These are phyloP conservation scores for Dendropsophus ebraccatus DNA, from an alignment of 2,113 vertebrate genomes.

Conservation along the genomic window DNA sequence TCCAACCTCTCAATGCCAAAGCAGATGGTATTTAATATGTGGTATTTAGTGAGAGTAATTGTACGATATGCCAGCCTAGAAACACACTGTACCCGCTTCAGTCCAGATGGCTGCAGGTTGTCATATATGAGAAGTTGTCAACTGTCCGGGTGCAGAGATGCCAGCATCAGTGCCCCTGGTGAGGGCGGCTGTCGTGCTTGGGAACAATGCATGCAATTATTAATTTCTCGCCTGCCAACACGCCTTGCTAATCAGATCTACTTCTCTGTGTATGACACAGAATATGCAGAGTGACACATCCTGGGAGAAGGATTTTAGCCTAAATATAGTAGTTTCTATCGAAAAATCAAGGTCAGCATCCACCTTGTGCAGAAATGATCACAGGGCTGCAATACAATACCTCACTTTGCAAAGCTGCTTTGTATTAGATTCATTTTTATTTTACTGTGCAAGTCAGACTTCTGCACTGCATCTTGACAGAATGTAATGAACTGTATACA, in stretches of 20 bases:
- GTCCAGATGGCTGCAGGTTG: constrained; percentile 57
- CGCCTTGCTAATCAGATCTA: constrained; percentile 57
- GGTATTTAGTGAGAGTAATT: constrained; percentile 57
- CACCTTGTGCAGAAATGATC: constrained; percentile 6
- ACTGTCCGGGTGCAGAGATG: constrained; percentile 33
- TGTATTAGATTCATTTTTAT: not conserved
- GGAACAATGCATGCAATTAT: constrained; percentile 59
- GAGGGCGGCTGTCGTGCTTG: constrained; percentile 47
- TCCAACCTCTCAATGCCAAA: constrained; percentile 34
- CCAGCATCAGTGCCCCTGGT: constrained; percentile 50
- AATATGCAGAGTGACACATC: constrained; percentile 54
- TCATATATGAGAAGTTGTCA: constrained; percentile 52
- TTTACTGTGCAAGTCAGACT: constrained; percentile 14
- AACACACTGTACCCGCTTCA: constrained; percentile 45
- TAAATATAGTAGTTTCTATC: constrained; percentile 31
- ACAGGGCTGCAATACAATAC: not conserved
- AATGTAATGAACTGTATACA: constrained; percentile 18
- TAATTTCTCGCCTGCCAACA: constrained; percentile 58
- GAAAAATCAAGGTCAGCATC: constrained; percentile 35
- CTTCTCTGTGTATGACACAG: constrained; percentile 48
- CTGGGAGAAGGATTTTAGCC: not conserved
- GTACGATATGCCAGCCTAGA: constrained; percentile 51
- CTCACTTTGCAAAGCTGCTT: constrained; percentile 2
- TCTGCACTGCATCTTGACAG: constrained; percentile 15
- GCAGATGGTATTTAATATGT: constrained; percentile 53